Evolutionary conservation across 2,797 vertebrate species (phyloP).

Genomic region (Bovichtus variegatus): DNA sequence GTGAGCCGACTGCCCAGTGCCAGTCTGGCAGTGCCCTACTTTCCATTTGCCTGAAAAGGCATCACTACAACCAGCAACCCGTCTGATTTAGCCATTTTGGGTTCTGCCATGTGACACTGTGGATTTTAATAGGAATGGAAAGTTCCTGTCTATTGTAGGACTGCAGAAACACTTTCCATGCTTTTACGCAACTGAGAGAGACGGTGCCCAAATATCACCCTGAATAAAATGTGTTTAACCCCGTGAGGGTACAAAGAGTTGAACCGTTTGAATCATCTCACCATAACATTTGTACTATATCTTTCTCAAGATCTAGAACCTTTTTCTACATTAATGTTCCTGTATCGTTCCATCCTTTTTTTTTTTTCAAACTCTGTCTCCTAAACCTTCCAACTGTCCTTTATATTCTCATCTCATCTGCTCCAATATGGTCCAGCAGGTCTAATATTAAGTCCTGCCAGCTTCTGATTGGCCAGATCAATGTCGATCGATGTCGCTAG

Average conservation of each 20-base stretch:
- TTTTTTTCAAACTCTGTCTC: not conserved
- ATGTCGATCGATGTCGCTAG: not conserved
- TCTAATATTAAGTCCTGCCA: not conserved
- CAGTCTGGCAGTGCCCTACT: constrained; percentile 69
- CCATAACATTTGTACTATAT: not conserved
- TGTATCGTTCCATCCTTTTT: constrained; percentile 3
- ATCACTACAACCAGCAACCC: constrained; percentile 65
- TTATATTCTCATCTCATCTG: constrained; percentile 29
- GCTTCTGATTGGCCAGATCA: not conserved
- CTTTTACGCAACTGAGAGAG: constrained; percentile 49
- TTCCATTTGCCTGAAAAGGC: constrained; percentile 77
- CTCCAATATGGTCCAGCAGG: not conserved
- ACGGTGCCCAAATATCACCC: constrained; percentile 58
- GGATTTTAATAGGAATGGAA: constrained; percentile 82
- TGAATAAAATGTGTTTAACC: constrained; percentile 56
- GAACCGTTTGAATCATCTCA: not conserved
- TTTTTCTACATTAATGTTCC: not conserved
- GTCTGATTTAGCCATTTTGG: constrained; percentile 84
- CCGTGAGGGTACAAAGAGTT: constrained; percentile 31
- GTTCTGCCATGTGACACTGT: constrained; percentile 76
- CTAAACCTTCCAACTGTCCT: not conserved
- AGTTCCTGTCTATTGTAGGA: constrained; percentile 71
- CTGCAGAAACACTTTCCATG: constrained; percentile 76
- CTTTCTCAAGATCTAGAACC: not conserved
- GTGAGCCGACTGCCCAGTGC: constrained; percentile 56